These are phyloP conservation scores for Hypomesus transpacificus DNA, from an alignment of 2,113 vertebrate genomes.

Conservation along the genomic window DNA sequence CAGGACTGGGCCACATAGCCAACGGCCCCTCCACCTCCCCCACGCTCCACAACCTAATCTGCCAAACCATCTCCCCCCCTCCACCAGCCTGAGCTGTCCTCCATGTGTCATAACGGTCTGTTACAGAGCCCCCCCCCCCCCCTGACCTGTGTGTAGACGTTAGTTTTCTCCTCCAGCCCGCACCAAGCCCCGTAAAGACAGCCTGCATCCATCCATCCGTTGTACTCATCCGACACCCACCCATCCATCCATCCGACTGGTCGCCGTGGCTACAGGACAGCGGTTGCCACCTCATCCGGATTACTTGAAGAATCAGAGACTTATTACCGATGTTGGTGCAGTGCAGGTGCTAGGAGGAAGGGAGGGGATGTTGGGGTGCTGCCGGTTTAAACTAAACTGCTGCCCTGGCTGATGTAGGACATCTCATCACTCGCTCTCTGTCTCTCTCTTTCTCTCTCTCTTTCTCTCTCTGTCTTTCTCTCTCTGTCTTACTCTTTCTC, in stretches of 20 bases:
- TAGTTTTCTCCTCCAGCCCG: conserved; percentile 28
- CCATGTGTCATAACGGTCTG: conserved; percentile 61
- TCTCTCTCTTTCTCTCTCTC: conserved; percentile 3
- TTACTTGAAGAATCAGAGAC: conserved; percentile 66
- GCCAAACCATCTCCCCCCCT: conserved; percentile 20
- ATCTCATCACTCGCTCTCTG: neutral
- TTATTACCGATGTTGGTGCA: conserved; percentile 18
- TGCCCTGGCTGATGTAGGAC: neutral
- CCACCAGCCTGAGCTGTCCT: conserved; percentile 53
- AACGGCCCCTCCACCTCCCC: conserved; percentile 9
- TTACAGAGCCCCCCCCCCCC: conserved; percentile 49
- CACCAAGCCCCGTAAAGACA: neutral
- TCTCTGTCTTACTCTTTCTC: neutral
- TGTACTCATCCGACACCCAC: conserved; percentile 26
- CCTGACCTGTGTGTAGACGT: conserved; percentile 31
- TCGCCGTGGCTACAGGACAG: conserved; percentile 52
- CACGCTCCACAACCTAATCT: conserved; percentile 20
- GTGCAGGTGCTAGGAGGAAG: conserved; percentile 38
- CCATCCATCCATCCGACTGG: conserved; percentile 43
- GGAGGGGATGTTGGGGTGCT: neutral
- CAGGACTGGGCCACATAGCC: conserved; percentile 32
- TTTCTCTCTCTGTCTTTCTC: neutral
- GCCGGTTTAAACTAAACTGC: neutral
- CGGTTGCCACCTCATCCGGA: conserved; percentile 57
- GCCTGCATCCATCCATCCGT: conserved; percentile 47